Evolutionary conservation across 1,140 invertebrate genomes (phyloP), one percentile per base, ranked within the genome.

Genomic region (Hypsibius dujardini): DNA sequence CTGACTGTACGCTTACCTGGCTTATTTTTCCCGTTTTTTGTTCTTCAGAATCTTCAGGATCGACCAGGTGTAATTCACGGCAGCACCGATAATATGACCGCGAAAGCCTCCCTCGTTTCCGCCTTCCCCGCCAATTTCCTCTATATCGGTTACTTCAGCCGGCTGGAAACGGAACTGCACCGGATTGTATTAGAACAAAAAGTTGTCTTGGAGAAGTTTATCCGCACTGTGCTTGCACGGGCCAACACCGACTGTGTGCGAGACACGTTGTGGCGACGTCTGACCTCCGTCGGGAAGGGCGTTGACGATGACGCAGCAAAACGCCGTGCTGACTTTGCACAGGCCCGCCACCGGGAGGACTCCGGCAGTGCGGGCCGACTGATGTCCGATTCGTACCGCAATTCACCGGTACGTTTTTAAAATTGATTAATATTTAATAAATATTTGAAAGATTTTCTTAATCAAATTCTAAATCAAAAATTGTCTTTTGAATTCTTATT

Each of bases 61-160:
- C 28, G 28, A 28, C 28, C 28, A 28, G 28, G 28, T 28, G 28
- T 28, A 28, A 28, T 28, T 28, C 28, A 28, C 28, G 28, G 28
- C n/a, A 56, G 50, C 50, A 12, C 62, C 12, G 62, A 67, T 7
- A 67, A 67, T 42, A 7, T 67, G 62, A 40, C 7, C 3, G 62
- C 12, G 12, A 67, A 67, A 42, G 62, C 62, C 12, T 15, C 12
- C 7, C 40, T 67, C 3, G 62, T 67, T 7, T 12, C 62, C 3
- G 62, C 62, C 40, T 67, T 67, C 40, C 62, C 62, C 12, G 28
- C 28, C 28, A 67, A 67, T 42, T 67, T 67, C 42, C 42, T 67
- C 12, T 67, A 67, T 42, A 67, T 67, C 42, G 62, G 62, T 12
- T 67, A 67, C 45, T 67, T 67, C 62, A 67, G 62, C 62, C 62